phyloP scores from a whole-genome alignment of 2,888 invertebrate species.

The Mesodorylaimus sp. region DNA sequence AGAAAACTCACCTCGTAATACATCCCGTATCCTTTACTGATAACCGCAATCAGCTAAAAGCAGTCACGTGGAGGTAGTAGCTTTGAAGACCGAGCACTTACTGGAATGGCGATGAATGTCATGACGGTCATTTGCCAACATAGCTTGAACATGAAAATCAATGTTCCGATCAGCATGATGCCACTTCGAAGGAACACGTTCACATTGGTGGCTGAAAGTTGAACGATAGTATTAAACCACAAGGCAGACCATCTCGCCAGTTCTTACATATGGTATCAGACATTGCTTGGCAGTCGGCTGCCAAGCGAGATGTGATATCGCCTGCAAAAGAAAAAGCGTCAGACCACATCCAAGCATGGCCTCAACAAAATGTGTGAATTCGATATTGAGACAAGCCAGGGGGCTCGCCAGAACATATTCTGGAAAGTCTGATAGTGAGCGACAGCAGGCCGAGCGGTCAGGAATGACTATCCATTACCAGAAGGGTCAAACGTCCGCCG shows the following conservation, averaged over 20 bases:
- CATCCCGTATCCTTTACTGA: slow-evolving; percentile 33
- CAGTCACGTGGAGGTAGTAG: too few relatives aligned
- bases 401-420: too few relatives aligned
- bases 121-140: slow-evolving; percentile 34
- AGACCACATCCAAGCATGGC: not conserved
- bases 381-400: too few relatives aligned
- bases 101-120: slow-evolving; percentile 33
- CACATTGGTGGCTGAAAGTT: slow-evolving; percentile 30
- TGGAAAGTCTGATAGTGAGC: too few relatives aligned
- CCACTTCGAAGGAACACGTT: slow-evolving; percentile 32
- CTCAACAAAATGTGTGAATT: not conserved
- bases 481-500: too few relatives aligned
- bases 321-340: slow-evolving; percentile 13
- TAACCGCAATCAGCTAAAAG: slow-evolving; percentile 30
- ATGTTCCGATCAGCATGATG: slow-evolving; percentile 31
- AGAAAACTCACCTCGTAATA: slow-evolving; percentile 33
- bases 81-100: too few relatives aligned
- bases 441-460: too few relatives aligned
- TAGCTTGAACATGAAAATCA: slow-evolving; percentile 34
- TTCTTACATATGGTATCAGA: slow-evolving; percentile 33
- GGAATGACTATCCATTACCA: too few relatives aligned
- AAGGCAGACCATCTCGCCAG: too few relatives aligned
- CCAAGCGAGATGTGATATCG: slow-evolving; percentile 33
- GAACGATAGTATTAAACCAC: too few relatives aligned
- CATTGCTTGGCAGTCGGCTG: slow-evolving; percentile 35